Base-by-base conservation (phyloP, 2,797 vertebrate genomes). In the Poeciliopsis gracilis region DNA sequence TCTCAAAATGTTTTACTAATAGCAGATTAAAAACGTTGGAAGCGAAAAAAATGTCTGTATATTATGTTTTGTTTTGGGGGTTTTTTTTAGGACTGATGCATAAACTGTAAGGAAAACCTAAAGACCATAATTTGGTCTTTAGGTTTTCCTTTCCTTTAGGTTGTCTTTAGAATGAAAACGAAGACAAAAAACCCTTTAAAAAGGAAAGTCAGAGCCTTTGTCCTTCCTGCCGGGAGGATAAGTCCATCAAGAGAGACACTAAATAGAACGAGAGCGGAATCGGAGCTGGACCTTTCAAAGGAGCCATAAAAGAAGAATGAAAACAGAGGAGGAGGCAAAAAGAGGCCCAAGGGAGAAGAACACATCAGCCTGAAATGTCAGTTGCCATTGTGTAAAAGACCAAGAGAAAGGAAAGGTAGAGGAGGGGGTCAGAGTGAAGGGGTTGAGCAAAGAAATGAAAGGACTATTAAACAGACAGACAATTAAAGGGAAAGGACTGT, bases 291-390 rank as follows among this genome's bases (percentile, higher is more conserved):
- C 36, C 1, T 38, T 61, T 53, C 53, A 85, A 74, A 57, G 15
- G 9, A 72, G 57, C 18, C 67, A 51, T 43, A 59, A 81, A 83
- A 86, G 78, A 61, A 15, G 18, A 67, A 70, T 18, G 30, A 36
- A 74, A 63, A 67, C 45, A 75, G 45, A 75, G 53, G 63, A 59
- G 55, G 77, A 53, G 78, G 80, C 75, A 72, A 72, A 71, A 86
- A 86, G 86, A 86, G 71, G 88, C 82, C 88, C 36, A 30, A 88
- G 87, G 73, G 79, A 85, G 77, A 78, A 77, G 46, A 79, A 80
- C 72, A 70, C 78, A 61, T 81, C 83, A 77, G 71, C 53, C 77
- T 69, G 78, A 91, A 90, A 93, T 91, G 91, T 93, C 90, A 90
- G 79, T 71, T 72, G 72, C 83, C 72, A 85, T 85, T 90, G 71